Evolutionary conservation across 2,113 vertebrate genomes (phyloP), one percentile per base, ranked within the genome.

Genomic region (Urocitellus parryii): DNA sequence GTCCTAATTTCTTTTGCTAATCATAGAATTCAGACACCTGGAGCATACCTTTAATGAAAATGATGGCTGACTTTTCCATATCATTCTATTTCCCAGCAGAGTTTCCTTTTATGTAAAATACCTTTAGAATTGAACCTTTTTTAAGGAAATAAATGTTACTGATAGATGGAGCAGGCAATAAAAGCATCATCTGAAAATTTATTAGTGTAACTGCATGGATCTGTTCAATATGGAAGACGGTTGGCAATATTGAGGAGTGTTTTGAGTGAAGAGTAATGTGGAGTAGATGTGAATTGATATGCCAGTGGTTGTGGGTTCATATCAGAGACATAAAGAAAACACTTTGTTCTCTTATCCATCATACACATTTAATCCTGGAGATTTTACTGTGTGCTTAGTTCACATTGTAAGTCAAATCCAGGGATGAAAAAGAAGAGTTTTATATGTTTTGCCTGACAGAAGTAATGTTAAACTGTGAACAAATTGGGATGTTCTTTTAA

Each of bases 121-220:
- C 80, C 92, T 97, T 96, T 95, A 65, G 29, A 96, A 79, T 80
- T 78, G 88, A 96, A 93, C 58, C 86, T 51, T 51, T 51, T 97
- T 96, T 90, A 53, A 95, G 91, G 82, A 96, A 98, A 97, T 97
- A 96, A 85, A 61, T 97, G 91, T 82, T 98, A 89, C 78, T 98
- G 98, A 97, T 98, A 96, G 97, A 83, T 94, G 93, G 83, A 98
- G 72, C 14, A 34, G 89, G 96, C 97, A 97, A 94, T 98, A 98
- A 98, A 98, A 98, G 48, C 96, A 97, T 98, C 96, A 89, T 96
- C 89, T 94, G 91, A 97, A 98, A 98, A 98, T 98, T 96, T 99
- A 98, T 98, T 98, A 96, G 92, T 93, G 93, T 95, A 96, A 25
- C 95, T 96, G 56, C 91, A 48, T 70, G 84, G 95, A 98, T 87